Conservation (phyloP, 2,113 vertebrate species). For the Gyps fulvus region DNA sequence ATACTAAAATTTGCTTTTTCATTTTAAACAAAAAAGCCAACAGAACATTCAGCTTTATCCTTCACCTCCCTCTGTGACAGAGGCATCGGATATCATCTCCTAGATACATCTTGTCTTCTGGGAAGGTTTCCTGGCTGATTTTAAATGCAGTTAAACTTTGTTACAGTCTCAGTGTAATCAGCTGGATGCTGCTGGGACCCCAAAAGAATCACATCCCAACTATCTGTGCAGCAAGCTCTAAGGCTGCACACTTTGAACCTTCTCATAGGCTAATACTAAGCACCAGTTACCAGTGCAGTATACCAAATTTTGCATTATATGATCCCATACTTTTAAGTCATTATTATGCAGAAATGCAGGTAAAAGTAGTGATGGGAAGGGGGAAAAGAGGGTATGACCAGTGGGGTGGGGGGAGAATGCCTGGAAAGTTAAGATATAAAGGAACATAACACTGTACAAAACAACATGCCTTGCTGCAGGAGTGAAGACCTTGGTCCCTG, state of each 20-base stretch:
- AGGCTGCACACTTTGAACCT: background rate
- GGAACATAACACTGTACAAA: background rate
- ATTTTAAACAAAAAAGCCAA: background rate
- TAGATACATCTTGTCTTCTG: background rate
- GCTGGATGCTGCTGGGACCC: background rate
- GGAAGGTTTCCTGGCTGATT: background rate
- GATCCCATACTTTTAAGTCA: rapidly evolving
- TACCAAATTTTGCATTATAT: background rate
- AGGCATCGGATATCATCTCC: background rate
- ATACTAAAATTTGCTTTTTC: background rate
- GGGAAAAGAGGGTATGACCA: background rate
- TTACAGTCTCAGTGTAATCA: background rate
- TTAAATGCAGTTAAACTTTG: background rate
- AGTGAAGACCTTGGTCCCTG: background rate
- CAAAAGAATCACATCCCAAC: background rate
- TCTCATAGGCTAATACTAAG: background rate
- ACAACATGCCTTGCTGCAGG: background rate
- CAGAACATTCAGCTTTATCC: background rate
- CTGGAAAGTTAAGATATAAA: background rate
- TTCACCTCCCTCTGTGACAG: background rate
- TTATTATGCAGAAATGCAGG: background rate
- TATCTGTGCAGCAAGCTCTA: background rate
- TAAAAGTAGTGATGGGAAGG: background rate
- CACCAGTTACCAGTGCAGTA: background rate
- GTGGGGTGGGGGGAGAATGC: background rate